Evolutionary conservation across 2,888 invertebrate genomes (phyloP), one percentile per base, ranked within the genome.

Genomic region (Pemphredon lugubris): DNA sequence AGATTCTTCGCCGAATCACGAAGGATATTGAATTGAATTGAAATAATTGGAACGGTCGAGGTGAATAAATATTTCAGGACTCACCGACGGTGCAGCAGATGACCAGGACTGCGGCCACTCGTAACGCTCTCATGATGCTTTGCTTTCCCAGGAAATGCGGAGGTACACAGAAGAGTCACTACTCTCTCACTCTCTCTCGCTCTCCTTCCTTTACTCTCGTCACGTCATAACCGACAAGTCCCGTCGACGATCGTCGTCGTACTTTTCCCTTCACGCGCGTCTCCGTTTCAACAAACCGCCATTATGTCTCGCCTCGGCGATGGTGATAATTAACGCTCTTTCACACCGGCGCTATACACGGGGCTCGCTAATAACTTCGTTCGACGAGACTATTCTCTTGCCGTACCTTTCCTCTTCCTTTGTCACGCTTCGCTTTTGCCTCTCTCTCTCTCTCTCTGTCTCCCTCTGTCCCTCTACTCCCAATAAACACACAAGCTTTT

Each of bases 81-180:
- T 88, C 83, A 88, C 88, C 88, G 76, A 87, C 77, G 58, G 79
- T 79, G 76, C 79, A 85, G 77, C 77, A 83, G 70, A 87, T 78
- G 74, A 87, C 73, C 65, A 87, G 77, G 69, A 85, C 79, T 48
- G 81, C 70, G 61, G 63, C 61, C 37, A 75, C 75, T 77, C 77
- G 73, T 68, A 75, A 75, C 63, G 75, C 64, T 73, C 77, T 79
- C 86, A 87, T 87, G 77, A 71, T 83, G 82, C 54, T 65, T 60
- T 58, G 57, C 57, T 66, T 67, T 45, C 61, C 75, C 66, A 53
- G 77, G 66, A 79, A 73, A 72, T 69, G 71, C 73, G 57, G 58
- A 69, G 69, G 59, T 42, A 53, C 64, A 79, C 51, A 73, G 20
- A 64, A 70, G 66, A 26, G 40, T 50, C 60, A 64, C 59, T 61